These are phyloP conservation scores for Zenarchopterus dispar DNA, from an alignment of 2,797 vertebrate genomes.

Conservation along the genomic window DNA sequence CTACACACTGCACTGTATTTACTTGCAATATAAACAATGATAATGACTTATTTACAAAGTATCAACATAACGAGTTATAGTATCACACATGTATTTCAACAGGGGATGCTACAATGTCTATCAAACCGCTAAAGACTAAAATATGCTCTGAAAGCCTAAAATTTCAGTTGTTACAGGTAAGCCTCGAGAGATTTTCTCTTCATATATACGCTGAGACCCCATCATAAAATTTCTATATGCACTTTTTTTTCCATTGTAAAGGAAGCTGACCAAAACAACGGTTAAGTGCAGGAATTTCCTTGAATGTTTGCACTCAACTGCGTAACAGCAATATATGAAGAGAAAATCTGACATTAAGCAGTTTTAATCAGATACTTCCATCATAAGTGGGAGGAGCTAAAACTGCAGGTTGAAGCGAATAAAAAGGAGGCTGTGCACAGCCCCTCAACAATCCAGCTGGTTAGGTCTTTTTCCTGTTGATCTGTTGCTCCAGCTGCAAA, in stretches of 20 bases:
- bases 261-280: slow-evolving; percentile 23
- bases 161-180: slow-evolving; percentile 53
- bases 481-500: slow-evolving; percentile 41
- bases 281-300: background rate
- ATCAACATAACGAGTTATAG: slow-evolving; percentile 73
- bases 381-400: slow-evolving; percentile 23
- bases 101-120: slow-evolving; percentile 81
- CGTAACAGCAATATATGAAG: slow-evolving; percentile 34
- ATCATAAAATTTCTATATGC: background rate
- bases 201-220: slow-evolving; percentile 37
- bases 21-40: slow-evolving; percentile 80
- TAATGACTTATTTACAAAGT: slow-evolving; percentile 81
- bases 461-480: slow-evolving; percentile 37
- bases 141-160: slow-evolving; percentile 67
- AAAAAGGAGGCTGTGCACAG: slow-evolving; percentile 49
- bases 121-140: slow-evolving; percentile 77
- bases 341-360: slow-evolving; percentile 36
- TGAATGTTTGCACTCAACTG: slow-evolving; percentile 10
- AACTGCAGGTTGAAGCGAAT: slow-evolving; percentile 15
- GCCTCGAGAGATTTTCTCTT: slow-evolving; percentile 46
- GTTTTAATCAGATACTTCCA: slow-evolving; percentile 24
- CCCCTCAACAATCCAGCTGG: slow-evolving; percentile 52
- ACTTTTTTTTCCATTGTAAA: slow-evolving; percentile 30
- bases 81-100: slow-evolving; percentile 69
- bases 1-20: slow-evolving; percentile 75